Evolutionary conservation across 2,113 vertebrate genomes (phyloP).

Genomic region (Mystacornis crossleyi): DNA sequence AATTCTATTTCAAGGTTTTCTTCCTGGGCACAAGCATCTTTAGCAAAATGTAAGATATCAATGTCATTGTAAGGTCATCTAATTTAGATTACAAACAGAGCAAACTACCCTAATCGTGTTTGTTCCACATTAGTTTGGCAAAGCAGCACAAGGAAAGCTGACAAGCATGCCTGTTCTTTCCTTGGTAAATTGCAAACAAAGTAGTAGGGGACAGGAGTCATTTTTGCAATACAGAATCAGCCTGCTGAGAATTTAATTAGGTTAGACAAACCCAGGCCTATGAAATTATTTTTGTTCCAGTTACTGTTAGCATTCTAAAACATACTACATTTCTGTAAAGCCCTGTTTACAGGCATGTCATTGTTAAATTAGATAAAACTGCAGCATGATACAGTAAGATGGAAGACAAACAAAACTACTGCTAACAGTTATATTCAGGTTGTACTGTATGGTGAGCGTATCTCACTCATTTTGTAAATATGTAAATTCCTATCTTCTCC

Average conservation of each 20-base stretch:
- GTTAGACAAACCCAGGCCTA: conserved; percentile 7
- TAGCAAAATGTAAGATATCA: background rate
- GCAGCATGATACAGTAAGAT: background rate
- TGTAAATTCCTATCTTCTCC: background rate
- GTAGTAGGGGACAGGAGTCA: background rate
- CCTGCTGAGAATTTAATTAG: conserved; percentile 38
- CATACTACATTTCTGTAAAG: background rate
- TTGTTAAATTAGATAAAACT: background rate
- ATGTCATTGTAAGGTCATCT: background rate
- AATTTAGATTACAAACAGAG: conserved; percentile 7
- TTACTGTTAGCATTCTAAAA: background rate
- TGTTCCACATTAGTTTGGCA: conserved; percentile 23
- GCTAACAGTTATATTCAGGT: background rate
- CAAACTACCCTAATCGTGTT: background rate
- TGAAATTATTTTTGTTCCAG: conserved; percentile 11
- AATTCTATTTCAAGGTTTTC: background rate
- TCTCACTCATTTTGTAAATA: background rate
- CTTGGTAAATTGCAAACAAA: conserved; percentile 23
- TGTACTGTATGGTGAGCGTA: background rate
- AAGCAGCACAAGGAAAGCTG: background rate
- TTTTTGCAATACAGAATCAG: conserved; percentile 15
- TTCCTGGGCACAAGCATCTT: background rate
- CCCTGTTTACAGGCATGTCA: background rate
- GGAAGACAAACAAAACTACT: background rate
- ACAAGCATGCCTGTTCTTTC: background rate